phyloP scores from a whole-genome alignment of 2,797 vertebrate species.

The Jordanella pulchra region DNA sequence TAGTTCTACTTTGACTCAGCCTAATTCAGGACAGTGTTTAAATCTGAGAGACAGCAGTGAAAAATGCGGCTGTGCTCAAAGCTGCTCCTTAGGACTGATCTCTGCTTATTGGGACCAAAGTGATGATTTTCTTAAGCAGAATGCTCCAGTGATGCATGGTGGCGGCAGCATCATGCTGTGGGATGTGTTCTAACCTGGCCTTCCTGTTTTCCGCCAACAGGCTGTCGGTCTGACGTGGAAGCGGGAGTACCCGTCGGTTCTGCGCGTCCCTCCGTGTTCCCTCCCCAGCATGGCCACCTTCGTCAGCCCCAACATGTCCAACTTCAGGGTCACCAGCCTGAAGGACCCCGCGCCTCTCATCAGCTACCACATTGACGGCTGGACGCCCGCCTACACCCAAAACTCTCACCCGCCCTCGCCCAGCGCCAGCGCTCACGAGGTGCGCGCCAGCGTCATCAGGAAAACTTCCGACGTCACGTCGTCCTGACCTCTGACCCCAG shows the following conservation, averaged over 20 bases:
- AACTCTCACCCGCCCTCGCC: slow-evolving; percentile 61
- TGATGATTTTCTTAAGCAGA: no score
- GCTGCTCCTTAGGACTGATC: no score
- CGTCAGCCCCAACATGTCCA: slow-evolving; percentile 86
- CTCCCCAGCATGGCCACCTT: slow-evolving; percentile 94
- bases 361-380: slow-evolving; percentile 82
- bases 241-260: slow-evolving; percentile 70
- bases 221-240: slow-evolving; percentile 39
- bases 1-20: no score
- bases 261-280: slow-evolving; percentile 77
- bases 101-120: no score
- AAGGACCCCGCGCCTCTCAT: slow-evolving; percentile 86
- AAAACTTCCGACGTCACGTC: slow-evolving; percentile 90
- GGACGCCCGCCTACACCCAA: slow-evolving; percentile 77
- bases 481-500: slow-evolving; percentile 57
- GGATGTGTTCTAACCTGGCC: not conserved
- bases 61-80: no score
- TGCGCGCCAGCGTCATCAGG: slow-evolving; percentile 95
- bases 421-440: slow-evolving; percentile 81
- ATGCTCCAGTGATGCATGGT: not conserved
- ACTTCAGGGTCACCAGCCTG: slow-evolving; percentile 90
- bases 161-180: no score
- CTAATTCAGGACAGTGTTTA: no score
- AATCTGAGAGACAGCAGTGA: no score
- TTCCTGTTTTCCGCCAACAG: slow-evolving; percentile 11